A percentile compares a stretch with the other conserved stretches of the same genome.
Evolutionary conservation across 1,140 invertebrate genomes (phyloP).

Genomic region (Copidosoma floridanum): DNA sequence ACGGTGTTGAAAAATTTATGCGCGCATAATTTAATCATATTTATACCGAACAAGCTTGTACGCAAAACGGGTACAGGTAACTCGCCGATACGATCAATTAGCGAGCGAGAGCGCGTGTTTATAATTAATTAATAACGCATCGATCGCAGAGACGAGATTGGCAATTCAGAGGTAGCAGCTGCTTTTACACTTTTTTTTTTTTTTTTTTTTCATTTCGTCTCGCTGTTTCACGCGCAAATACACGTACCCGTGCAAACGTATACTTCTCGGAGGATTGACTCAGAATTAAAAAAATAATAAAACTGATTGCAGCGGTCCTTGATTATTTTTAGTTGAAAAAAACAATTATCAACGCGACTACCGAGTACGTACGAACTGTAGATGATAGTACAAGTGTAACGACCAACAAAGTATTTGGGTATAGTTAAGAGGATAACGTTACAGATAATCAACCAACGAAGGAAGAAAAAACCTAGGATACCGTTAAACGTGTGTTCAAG

Average conservation of each 20-base stretch:
- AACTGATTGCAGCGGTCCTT: too few relatives aligned
- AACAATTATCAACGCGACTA: constrained; percentile 30
- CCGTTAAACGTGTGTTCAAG: too few relatives aligned
- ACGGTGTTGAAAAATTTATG: background rate
- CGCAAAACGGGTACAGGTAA: background rate
- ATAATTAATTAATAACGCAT: constrained; percentile 16
- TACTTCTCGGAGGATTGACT: background rate
- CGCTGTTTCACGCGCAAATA: background rate
- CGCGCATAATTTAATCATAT: constrained; percentile 5
- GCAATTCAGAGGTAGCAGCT: background rate
- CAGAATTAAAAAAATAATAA: constrained; percentile 11
- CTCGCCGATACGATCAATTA: constrained; percentile 7
- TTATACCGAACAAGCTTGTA: background rate
- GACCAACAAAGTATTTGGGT: too few relatives aligned
- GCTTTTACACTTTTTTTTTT: background rate
- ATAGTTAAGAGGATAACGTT: too few relatives aligned
- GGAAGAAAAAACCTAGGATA: too few relatives aligned
- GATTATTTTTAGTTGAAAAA: constrained; percentile 25
- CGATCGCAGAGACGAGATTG: background rate
- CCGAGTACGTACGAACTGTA: background rate
- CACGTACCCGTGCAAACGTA: background rate
- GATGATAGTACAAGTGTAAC: too few relatives aligned
- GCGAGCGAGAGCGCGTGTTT: background rate
- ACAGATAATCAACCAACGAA: too few relatives aligned
- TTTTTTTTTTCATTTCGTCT: too few relatives aligned